Evolutionary conservation across 2,113 vertebrate genomes (phyloP).

Genomic region (Siniperca chuatsi): DNA sequence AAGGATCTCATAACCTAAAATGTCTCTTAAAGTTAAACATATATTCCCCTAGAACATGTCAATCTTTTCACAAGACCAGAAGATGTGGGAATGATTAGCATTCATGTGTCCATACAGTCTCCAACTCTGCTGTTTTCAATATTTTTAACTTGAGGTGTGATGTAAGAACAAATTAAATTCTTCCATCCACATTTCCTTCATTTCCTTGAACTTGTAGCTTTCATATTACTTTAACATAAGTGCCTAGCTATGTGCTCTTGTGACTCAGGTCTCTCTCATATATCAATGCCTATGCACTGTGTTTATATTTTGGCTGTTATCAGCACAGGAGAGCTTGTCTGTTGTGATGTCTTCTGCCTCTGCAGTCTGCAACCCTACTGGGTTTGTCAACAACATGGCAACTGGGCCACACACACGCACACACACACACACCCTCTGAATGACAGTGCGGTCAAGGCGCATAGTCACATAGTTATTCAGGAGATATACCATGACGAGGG

Average conservation of each 20-base stretch:
- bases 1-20: neutral
- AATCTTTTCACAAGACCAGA: too few species aligned
- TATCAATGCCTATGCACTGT: constrained; percentile 4
- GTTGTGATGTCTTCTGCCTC: constrained; percentile 32
- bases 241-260: neutral
- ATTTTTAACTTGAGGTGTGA: neutral
- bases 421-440: neutral
- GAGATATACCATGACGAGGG: neutral
- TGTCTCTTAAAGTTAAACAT: neutral
- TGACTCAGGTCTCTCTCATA: neutral
- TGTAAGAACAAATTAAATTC: neutral
- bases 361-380: neutral
- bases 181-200: neutral
- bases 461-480: neutral
- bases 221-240: neutral
- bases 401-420: neutral
- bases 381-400: constrained; percentile 44
- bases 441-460: neutral
- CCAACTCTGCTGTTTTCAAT: neutral
- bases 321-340: constrained; percentile 3
- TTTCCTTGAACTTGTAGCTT: neutral
- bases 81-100: too few species aligned
- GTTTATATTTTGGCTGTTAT: constrained; percentile 30
- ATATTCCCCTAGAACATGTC: neutral
- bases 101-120: too few species aligned